Evolutionary conservation across 2,113 vertebrate genomes (phyloP), one percentile per base, ranked within the genome.

Genomic region (Picathartes gymnocephalus): DNA sequence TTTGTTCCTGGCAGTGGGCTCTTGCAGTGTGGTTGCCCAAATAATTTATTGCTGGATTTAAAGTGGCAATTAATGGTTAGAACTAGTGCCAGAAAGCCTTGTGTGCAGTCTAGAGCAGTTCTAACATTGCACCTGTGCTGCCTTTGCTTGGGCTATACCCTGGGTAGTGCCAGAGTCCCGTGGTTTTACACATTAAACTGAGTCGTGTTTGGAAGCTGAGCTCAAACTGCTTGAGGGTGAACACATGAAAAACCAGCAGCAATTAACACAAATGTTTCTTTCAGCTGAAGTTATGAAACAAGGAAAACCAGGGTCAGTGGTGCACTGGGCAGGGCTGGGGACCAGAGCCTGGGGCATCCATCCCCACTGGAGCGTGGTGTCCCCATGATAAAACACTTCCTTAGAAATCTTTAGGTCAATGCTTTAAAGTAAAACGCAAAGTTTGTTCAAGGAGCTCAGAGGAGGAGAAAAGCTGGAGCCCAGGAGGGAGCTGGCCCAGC

Each of bases 51-150:
- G 92, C 56, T 90, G 90, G 73, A 74, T 95, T 95, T 86, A 51
- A 90, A 87, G 37, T 13, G 44, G 81, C 82, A 90, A 81, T 96
- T 95, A 94, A 88, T 83, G 95, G 95, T 88, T 92, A 92, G 81
- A 94, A 68, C 11, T 1, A 80, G 48, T 73, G 93, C 87, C 93
- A 96, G 71, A 48, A 53, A 39, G 79, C 15, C 31, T 66, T 17
- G 51, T 3, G 24, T 44, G 68, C 35, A 65, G 58, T 83, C 87
- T 40, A 57, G 70, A 85, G 70, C 39, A 19, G 57, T 15, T 76
- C 20, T 16, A n/a, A n/a, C 5, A 1, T 3, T 40, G 80, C 19
- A 70, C 76, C 79, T 45, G 82, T 3, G 10, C 64, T 35, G 42
- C 24, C 64, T 62, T 47, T 6, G 45, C 79, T 18, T 20, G 25